Percentiles rank a stretch among this genome's conserved stretches.
These are phyloP conservation scores for Fringilla coelebs DNA, from an alignment of 2,797 vertebrate genomes.

Conservation along the genomic window DNA sequence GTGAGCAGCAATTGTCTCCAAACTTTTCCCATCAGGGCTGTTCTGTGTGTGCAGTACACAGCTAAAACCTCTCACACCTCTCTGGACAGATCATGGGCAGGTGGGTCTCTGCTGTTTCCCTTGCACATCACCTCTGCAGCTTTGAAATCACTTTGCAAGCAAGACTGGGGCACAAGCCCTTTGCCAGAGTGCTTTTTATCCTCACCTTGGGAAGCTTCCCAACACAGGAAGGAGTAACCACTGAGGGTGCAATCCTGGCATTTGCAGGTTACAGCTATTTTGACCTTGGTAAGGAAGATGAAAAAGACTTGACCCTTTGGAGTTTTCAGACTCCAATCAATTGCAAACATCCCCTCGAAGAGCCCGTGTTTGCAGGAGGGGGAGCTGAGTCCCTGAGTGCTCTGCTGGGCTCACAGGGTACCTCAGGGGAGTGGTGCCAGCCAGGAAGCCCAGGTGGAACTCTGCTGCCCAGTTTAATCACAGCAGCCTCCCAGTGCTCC, in stretches of 20 bases:
- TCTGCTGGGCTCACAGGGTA: neutral
- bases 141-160: neutral
- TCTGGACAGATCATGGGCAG: neutral
- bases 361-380: neutral
- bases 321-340: neutral
- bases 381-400: neutral
- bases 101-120: neutral
- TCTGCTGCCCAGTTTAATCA: neutral
- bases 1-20: neutral
- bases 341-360: neutral
- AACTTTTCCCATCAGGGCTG: neutral
- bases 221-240: neutral
- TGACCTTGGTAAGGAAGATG: neutral
- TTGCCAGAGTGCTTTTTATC: neutral
- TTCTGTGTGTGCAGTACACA: neutral
- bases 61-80: neutral
- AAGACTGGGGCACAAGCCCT: neutral
- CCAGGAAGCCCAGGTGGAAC: neutral
- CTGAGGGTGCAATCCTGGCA: neutral
- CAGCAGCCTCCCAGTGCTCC: neutral
- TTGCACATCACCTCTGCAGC: neutral
- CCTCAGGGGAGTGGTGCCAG: fast-evolving
- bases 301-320: neutral
- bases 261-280: neutral
- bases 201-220: neutral